These are phyloP conservation scores for Erpetoichthys calabaricus DNA, from an alignment of 2,797 vertebrate species.

Conservation along the genomic window DNA sequence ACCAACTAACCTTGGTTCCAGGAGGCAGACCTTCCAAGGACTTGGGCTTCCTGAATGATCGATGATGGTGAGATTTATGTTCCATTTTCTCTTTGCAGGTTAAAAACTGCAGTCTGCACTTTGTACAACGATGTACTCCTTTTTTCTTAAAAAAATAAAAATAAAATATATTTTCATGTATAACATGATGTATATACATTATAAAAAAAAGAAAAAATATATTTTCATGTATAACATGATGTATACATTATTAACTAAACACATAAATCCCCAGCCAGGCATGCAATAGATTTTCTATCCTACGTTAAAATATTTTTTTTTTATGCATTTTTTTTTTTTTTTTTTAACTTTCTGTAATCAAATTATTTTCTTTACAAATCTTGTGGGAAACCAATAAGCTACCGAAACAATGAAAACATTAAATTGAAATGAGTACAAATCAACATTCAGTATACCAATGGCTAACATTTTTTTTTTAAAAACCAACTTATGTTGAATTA, in stretches of 20 bases:
- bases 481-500: too few relatives aligned
- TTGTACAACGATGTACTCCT: conserved; percentile 86
- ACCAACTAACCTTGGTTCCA: conserved; percentile 77
- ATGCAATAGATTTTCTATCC: too few relatives aligned
- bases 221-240: not conserved
- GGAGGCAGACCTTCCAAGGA: conserved; percentile 87
- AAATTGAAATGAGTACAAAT: too few relatives aligned
- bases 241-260: not conserved
- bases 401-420: too few relatives aligned
- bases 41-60: conserved; percentile 84
- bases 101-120: conserved; percentile 89
- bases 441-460: too few relatives aligned
- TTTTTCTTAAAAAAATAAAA: conserved; percentile 63
- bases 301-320: too few relatives aligned
- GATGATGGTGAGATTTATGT: conserved; percentile 82
- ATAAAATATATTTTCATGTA: not conserved
- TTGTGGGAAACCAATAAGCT: too few relatives aligned
- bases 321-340: too few relatives aligned
- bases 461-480: too few relatives aligned
- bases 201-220: not conserved
- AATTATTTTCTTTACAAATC: too few relatives aligned
- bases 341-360: too few relatives aligned
- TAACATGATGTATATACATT: not conserved
- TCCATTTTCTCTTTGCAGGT: conserved; percentile 90
- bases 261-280: too few relatives aligned